Base-by-base conservation (phyloP, 2,888 invertebrate species). In the Stenurella melanura region DNA sequence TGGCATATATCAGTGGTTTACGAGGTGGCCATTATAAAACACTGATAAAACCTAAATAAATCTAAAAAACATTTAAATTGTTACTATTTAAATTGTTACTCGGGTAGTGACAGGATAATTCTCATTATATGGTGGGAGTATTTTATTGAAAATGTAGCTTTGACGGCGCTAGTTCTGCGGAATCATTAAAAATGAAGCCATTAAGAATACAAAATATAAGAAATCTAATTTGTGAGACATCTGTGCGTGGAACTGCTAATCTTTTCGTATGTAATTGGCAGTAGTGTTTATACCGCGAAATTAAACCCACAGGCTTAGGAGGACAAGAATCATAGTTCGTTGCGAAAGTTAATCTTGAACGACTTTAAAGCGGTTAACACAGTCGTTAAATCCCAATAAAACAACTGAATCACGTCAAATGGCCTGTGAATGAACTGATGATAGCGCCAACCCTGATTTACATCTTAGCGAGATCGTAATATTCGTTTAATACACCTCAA, bases 351-450 rank as follows among this genome's bases (percentile, higher is more conserved):
- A 70, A 50, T 58, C 56, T 30, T 50, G 18, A 26, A 34, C 34
- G 15, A 19, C 42, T 70, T n/a, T 7, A 15, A 34, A 10, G 70
- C 18, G 42, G 21, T 60, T 60, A 19, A 60, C 61, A 21, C 61
- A 50, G 70, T 70, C 70, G 70, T 70, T 70, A 70, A 70, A 70
- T 70, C 19, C 70, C 60, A 70, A 70, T 70, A 70, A 70, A 70
- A 70, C 70, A 61, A 38, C 21, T 21, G 70, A 70, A 70, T 70
- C 70, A 26, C 70, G 18, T 70, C 42, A 17, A 42, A 30, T 19
- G 19, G 61, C 60, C 70, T 70, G 60, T 60, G 60, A 70, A 70
- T 26, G 70, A 70, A 70, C 70, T 70, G 58, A 61, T 60, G 60
- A 61, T 60, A 60, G 70, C 70, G 21, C 70, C 70, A 21, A 17